Evolutionary conservation across 2,888 invertebrate species (phyloP).

Genomic region (Nephrotoma flavescens): DNA sequence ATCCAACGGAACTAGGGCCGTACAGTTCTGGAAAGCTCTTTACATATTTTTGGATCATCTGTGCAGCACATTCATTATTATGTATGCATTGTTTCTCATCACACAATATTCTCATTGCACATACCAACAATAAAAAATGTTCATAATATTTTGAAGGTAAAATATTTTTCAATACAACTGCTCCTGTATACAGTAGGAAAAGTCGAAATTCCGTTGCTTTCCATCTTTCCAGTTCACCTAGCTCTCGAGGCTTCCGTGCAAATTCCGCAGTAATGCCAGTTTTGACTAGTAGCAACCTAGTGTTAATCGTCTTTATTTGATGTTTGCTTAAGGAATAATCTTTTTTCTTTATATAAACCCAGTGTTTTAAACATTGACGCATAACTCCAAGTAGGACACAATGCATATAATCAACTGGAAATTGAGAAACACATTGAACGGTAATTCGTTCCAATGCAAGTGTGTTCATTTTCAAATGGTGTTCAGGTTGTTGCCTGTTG

Average conservation of each 20-base stretch:
- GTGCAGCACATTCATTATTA: not conserved
- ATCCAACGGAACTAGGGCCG: not conserved
- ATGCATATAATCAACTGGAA: conserved; percentile 16
- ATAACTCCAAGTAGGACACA: conserved; percentile 10
- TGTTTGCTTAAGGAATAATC: not conserved
- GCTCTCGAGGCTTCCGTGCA: not conserved
- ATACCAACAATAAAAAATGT: not conserved
- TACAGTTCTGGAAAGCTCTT: not conserved
- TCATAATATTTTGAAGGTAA: not conserved
- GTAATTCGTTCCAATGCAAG: conserved; percentile 5
- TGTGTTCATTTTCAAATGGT: conserved; percentile 9
- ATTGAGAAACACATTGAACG: conserved; percentile 12
- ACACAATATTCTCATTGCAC: not conserved
- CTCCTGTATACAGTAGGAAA: not conserved
- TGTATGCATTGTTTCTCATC: not conserved
- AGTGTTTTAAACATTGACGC: not conserved
- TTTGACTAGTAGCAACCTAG: not conserved
- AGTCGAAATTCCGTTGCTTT: not conserved
- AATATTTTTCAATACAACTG: not conserved
- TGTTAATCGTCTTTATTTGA: not conserved
- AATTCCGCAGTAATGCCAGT: not conserved
- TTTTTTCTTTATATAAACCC: not conserved
- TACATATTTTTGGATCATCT: not conserved
- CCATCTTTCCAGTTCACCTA: not conserved
- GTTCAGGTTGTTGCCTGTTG: conserved; percentile 7